Evolutionary conservation across 2,888 invertebrate species (phyloP), one percentile per base, ranked within the genome.

Genomic region (Xylota segnis): DNA sequence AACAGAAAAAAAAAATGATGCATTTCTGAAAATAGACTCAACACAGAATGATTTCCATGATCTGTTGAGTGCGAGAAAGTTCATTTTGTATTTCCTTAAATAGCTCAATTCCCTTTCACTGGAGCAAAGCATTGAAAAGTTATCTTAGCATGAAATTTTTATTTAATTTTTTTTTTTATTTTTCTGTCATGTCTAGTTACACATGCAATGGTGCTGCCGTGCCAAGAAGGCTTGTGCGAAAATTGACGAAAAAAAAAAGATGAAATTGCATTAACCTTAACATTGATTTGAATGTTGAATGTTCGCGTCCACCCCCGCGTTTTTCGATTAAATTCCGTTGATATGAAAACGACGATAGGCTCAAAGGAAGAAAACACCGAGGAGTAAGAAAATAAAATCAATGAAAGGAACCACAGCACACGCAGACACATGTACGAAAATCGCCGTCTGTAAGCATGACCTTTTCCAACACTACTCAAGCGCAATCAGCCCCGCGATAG

Each of bases 381-480:
- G 14, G 40, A 56, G 47, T 2, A 61, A 40, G n/a, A 56, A 43
- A 70, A 12, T 66, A 82, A 78, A 84, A 84, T 84, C 84, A 79
- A 84, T 84, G 56, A 79, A 74, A 84, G 84, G 84, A 79, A 58
- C 52, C 27, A 23, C 40, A 23, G 23, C 37, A 32, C 27, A 66
- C 68, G 75, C 37, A 71, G 9, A 63, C 14, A 32, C 23, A 70
- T 1, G 10, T 4, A 37, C 45, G 7, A 43, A 5, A 14, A 50
- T 37, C 32, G 29, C 29, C 40, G 66, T 9, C 52, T 56, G 29
- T 75, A 82, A 59, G 82, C 82, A 76, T 82, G 84, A 84, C 84
- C 84, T 84, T 83, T 79, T 79, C 84, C 79, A 84, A 83, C 83
- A 83, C 70, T 75, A 83, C 76, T 71, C 79, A 70, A 65, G 75